Conservation (phyloP, 2,797 vertebrate genomes). For the Emys orbicularis region DNA sequence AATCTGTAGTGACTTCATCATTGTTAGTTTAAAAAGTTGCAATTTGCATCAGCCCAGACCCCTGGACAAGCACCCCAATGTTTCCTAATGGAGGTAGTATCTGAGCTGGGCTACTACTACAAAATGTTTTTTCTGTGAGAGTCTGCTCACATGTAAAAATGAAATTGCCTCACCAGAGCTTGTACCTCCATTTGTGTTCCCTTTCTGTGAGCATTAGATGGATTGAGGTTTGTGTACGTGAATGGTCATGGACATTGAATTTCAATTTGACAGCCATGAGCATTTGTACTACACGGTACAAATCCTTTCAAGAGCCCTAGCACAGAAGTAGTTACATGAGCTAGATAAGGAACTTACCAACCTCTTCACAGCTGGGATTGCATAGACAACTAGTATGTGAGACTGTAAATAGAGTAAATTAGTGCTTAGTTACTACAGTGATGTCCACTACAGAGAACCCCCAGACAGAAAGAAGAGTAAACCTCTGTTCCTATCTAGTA, state of each 20-base stretch:
- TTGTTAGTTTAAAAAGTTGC: not conserved
- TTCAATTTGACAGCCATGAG: not conserved
- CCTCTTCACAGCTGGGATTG: not conserved
- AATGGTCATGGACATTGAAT: not conserved
- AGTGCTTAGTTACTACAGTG: too few species aligned
- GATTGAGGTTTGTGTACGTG: not conserved
- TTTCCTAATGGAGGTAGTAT: not conserved
- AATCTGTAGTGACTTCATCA: slow-evolving; percentile 12
- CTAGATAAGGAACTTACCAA: too few species aligned
- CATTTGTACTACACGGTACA: not conserved
- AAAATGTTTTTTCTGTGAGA: not conserved
- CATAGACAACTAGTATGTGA: not conserved
- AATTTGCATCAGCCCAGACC: not conserved
- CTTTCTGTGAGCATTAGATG: not conserved
- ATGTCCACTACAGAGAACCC: too few species aligned
- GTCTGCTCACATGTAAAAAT: not conserved
- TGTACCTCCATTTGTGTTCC: not conserved
- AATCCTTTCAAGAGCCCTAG: accelerated
- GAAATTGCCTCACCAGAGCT: not conserved
- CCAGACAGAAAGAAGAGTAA: too few species aligned
- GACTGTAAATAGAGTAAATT: not conserved
- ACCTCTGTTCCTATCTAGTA: slow-evolving; percentile 12
- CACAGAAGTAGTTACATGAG: not conserved
- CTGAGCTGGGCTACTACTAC: not conserved
- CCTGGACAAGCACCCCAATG: not conserved